Percentiles rank a stretch among this genome's conserved stretches.
Conservation (phyloP, 2,888 invertebrate species). For the Anthophora plumipes region DNA sequence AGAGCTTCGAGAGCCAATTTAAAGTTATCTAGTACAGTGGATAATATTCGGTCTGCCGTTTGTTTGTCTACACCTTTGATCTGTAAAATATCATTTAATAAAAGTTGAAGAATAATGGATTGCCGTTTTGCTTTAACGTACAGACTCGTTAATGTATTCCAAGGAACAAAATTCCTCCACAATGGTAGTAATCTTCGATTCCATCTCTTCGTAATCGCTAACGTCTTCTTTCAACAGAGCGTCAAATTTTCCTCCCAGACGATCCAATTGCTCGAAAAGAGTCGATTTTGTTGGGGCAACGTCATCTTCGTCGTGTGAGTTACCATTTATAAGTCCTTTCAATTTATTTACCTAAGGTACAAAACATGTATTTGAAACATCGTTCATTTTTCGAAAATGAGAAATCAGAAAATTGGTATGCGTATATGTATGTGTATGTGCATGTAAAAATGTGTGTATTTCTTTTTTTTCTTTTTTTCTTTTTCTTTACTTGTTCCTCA, state of each 20-base stretch:
- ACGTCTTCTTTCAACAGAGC: constrained; percentile 72
- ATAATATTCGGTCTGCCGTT: constrained; percentile 55
- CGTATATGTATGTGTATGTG: too few relatives aligned
- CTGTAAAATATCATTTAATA: constrained; percentile 36
- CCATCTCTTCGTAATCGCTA: constrained; percentile 76
- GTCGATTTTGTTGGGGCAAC: constrained; percentile 69
- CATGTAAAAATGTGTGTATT: too few relatives aligned
- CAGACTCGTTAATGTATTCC: constrained; percentile 71
- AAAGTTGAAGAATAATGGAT: neutral
- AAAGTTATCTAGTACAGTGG: constrained; percentile 72
- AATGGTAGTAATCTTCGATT: constrained; percentile 71
- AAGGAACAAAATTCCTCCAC: constrained; percentile 76
- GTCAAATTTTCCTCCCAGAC: constrained; percentile 77
- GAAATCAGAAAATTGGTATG: too few relatives aligned
- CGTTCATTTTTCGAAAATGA: neutral
- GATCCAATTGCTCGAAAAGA: constrained; percentile 73
- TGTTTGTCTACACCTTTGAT: constrained; percentile 37
- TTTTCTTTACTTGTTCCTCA: constrained; percentile 75
- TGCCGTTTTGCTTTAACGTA: constrained; percentile 48
- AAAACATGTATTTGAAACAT: neutral
- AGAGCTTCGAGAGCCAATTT: constrained; percentile 71
- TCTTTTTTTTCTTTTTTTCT: too few relatives aligned
- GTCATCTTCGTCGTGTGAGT: constrained; percentile 41
- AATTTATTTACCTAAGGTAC: constrained; percentile 74
- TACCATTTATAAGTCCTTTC: constrained; percentile 58